Evolutionary conservation across 2,797 vertebrate genomes (phyloP), one percentile per base, ranked within the genome.

Genomic region (Picus viridis): DNA sequence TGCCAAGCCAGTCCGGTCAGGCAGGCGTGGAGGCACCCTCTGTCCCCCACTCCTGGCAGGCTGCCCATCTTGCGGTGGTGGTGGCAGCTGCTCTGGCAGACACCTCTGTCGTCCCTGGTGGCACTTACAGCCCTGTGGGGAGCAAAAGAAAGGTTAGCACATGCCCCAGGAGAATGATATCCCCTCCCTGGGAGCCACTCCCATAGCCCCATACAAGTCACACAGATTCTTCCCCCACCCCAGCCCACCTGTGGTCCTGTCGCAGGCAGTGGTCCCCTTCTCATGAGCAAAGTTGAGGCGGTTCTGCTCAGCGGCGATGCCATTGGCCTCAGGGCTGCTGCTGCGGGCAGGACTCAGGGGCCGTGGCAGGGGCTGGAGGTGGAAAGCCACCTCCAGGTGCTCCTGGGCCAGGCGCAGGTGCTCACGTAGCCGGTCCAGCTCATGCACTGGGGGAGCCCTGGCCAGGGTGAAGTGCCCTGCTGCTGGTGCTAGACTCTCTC

Each of bases 281-380:
- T 99, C 98, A 3, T 99, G 98, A 16, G 98, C 98, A 0, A 98
- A 97, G 97, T 99, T 99, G 70, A 99, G 98, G 58, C 98, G 98
- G 97, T 99, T 99, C 98, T 99, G 99, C 94, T 99, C 98, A 0
- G 97, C 98, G 0, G 98, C 98, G 0, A 98, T 98, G 16, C 98
- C 97, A 16, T 98, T 98, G 79, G 98, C 98, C 96, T 98, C 98
- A 0, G 98, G 98, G 93, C 98, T 98, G 97, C 98, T 98, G 96
- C 98, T 99, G 73, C 98, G 95, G 2, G 98, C 97, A 8, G 98
- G 97, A 86, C 96, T 97, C 94, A 96, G 97, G 12, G 92, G 96
- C 67, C 97, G 98, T 0, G 43, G 91, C 0, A 90, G 74, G 0
- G 94, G 96, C 74, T 97, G 95, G 2, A 98, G 97, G 91, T 98